Base-by-base conservation (phyloP, 2,113 vertebrate genomes). In the Urocolius indicus region DNA sequence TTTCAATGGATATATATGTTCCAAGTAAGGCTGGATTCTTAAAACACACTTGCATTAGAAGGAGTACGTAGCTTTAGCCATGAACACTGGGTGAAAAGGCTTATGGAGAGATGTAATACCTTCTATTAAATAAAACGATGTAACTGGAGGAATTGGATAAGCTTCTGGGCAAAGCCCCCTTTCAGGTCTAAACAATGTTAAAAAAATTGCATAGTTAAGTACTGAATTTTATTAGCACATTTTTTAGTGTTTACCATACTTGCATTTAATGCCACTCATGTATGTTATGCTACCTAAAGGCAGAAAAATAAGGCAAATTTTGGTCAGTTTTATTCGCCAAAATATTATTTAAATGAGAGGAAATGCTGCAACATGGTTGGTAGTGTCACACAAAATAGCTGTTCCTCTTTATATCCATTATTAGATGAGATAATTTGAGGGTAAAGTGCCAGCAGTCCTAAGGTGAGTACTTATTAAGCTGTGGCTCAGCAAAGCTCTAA, bases 401-500 rank as follows among this genome's bases (percentile, higher is more conserved):
- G 22, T 30, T 75, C 34, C 22, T 87, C 41, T 76, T 94, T 92
- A 36, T 23, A 68, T 63, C 30, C 48, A 48, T 51, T 85, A 67
- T 74, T 79, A 95, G 74, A 80, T 32, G 23, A 93, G 18, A 48
- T 93, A 95, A 95, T 91, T 90, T 85, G 41, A 90, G 38, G 34
- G 46, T 90, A 78, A 69, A 93, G 23, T 36, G 27, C 51, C 55
- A 86, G n/a, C 36, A 90, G 29, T 68, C n/a, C 21, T 72, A 71
- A 86, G 20, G 49, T 81, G 79, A 52, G 21, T 93, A 62, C 43
- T 94, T 85, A 86, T 65, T 94, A 97, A 88, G n/a, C 21, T 0
- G 0, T 84, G 79, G 45, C 55, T 93, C 52, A 81, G 43, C 61
- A 75, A 78, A 87, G 22, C 30, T 19, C 51, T 95, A 92, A 95